A percentile compares a stretch with the other conserved stretches of the same genome.
phyloP scores from a whole-genome alignment of 2,888 invertebrate species.

The Dilophus febrilis region DNA sequence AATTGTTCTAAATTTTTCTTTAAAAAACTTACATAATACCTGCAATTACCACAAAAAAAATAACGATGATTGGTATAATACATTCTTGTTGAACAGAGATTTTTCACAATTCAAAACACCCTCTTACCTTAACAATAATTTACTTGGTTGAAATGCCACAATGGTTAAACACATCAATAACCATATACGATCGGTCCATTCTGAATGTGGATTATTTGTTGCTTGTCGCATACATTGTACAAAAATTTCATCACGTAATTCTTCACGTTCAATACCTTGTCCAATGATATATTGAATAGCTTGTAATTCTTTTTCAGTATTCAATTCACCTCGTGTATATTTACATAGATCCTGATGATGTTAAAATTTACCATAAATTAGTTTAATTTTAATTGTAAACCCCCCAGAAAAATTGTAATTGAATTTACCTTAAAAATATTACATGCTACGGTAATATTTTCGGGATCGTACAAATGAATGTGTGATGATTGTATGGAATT shows the following conservation, averaged over 20 bases:
- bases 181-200: constrained; percentile 77
- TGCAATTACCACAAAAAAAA: constrained; percentile 30
- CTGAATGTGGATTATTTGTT: constrained; percentile 73
- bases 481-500: constrained; percentile 84
- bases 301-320: constrained; percentile 62
- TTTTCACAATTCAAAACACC: too few relatives aligned
- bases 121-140: constrained; percentile 13
- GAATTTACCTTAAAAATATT: constrained; percentile 68
- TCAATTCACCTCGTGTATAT: constrained; percentile 77
- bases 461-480: constrained; percentile 88
- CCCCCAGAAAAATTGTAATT: constrained; percentile 6
- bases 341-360: constrained; percentile 69
- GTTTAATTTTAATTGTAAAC: neutral
- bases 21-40: constrained; percentile 58
- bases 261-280: constrained; percentile 78
- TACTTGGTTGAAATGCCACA: constrained; percentile 74
- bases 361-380: constrained; percentile 2
- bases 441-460: constrained; percentile 79
- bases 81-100: too few relatives aligned
- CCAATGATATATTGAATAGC: constrained; percentile 72
- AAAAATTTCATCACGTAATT: constrained; percentile 79
- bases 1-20: constrained; percentile 46
- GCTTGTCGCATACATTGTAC: constrained; percentile 77
- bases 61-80: too few relatives aligned
- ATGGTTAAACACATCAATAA: constrained; percentile 73